Conservation (phyloP, 2,113 vertebrate species). For the Sturnira hondurensis region DNA sequence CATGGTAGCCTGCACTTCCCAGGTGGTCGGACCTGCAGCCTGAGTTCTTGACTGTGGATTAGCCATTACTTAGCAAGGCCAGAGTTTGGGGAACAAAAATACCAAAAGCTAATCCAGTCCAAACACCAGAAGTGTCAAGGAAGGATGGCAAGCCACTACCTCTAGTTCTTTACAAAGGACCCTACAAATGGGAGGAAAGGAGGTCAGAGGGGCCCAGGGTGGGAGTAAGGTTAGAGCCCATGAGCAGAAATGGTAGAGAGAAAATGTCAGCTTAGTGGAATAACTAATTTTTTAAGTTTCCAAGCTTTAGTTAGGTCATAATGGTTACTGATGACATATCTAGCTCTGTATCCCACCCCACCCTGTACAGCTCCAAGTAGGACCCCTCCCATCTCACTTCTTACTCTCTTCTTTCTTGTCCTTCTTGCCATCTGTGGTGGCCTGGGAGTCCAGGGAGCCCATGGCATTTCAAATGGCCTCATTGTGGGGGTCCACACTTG, state of each 20-base stretch:
- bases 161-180: not conserved
- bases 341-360: not conserved
- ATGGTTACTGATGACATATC: not conserved
- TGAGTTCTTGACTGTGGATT: not conserved
- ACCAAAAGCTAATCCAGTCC: not conserved
- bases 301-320: not conserved
- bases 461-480: not conserved
- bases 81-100: not conserved
- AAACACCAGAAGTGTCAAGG: not conserved
- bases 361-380: not conserved
- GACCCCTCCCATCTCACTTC: not conserved
- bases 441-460: not conserved
- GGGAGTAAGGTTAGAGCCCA: not conserved
- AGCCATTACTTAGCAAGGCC: not conserved
- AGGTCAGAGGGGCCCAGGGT: not conserved
- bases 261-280: not conserved
- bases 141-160: not conserved
- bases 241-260: not conserved
- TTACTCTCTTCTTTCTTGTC: not conserved
- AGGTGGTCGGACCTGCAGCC: not conserved
- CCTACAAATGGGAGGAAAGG: not conserved
- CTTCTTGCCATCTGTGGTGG: not conserved
- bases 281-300: not conserved
- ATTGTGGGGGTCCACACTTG: not conserved
- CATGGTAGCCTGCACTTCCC: accelerated